Base-by-base conservation (phyloP, 2,888 invertebrate species). In the Abrostola triplasia region DNA sequence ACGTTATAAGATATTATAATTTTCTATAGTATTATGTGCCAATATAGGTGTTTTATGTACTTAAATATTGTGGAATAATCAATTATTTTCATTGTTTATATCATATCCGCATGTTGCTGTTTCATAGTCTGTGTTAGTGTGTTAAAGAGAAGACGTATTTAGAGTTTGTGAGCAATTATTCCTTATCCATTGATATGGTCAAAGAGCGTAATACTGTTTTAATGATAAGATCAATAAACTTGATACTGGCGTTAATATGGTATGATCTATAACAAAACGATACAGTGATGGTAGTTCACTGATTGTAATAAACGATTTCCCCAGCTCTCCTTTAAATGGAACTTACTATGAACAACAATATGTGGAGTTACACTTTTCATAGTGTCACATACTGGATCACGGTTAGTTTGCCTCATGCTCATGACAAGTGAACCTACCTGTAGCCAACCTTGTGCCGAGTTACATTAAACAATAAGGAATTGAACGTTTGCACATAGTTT, bases 1-100 rank as follows among this genome's bases (percentile, higher is more conserved):
- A 71, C 56, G 76, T 81, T 83, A 70, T 76, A 83, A 67, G 64
- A 51, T 76, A 72, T 64, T 73, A 61, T 72, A 78, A 64, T 76
- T 77, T 70, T 70, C 71, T 71, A 62, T 60, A 77, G 64, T 70
- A 55, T 68, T 52, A 77, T 70, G 76, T 80, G 78, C 70, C 73
- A 76, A 73, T 70, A 64, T 68, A 75, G 64, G 37, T 47, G 59
- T 67, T 61, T 71, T 64, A 53, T 72, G 74, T 79, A 76, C 64
- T 77, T 76, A 73, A 69, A 50, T 66, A 57, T 57, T 56, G 6
- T 60, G 54, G 12, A 62, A 10, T 47, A 50, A 60, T 54, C 12
- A 37, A 59, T 55, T 36, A 36, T 11, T 36, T 5, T 24, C 40
- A 48, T 7, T 56, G 44, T 44, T 47, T 48, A 37, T 12, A 11